phyloP scores from a whole-genome alignment of 2,797 vertebrate species.

The Gymnocypris eckloni region DNA sequence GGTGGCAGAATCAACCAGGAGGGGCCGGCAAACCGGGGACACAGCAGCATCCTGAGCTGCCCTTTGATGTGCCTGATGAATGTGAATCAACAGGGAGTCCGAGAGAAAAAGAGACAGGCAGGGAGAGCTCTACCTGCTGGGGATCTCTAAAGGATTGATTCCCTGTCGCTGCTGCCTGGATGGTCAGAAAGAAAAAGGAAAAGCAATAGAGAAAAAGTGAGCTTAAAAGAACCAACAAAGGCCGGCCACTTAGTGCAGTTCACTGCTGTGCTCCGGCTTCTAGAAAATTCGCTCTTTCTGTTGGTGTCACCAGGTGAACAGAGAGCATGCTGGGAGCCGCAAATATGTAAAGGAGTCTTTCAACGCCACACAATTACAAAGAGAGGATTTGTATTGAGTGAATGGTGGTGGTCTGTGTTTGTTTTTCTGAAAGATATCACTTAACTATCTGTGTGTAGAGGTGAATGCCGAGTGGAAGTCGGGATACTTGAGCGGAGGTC shows the following conservation, averaged over 20 bases:
- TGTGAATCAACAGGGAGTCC: constrained; percentile 53
- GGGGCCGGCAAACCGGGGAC: constrained; percentile 64
- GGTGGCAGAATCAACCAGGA: constrained; percentile 65
- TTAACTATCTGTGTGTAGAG: constrained; percentile 24
- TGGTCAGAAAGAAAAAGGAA: constrained; percentile 49
- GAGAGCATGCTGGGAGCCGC: constrained; percentile 46
- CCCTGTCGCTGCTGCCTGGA: constrained; percentile 55
- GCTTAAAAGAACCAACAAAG: constrained; percentile 57
- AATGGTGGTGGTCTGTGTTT: constrained; percentile 26
- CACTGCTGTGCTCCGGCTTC: constrained; percentile 55
- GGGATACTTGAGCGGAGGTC: constrained; percentile 25
- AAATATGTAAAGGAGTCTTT: constrained; percentile 44
- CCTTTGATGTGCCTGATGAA: constrained; percentile 71
- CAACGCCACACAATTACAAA: constrained; percentile 29
- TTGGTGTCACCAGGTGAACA: constrained; percentile 54
- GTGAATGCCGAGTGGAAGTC: background rate
- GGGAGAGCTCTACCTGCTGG: constrained; percentile 53
- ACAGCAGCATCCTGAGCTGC: constrained; percentile 66
- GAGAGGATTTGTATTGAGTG: constrained; percentile 40
- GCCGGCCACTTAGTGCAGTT: constrained; percentile 54
- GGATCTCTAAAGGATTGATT: constrained; percentile 58
- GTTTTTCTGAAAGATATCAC: constrained; percentile 31
- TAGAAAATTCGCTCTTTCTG: constrained; percentile 46
- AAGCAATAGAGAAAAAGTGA: constrained; percentile 37
- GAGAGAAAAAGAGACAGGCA: constrained; percentile 56